These are phyloP conservation scores for Idaea aversata DNA, from an alignment of 2,888 invertebrate species.

Conservation along the genomic window DNA sequence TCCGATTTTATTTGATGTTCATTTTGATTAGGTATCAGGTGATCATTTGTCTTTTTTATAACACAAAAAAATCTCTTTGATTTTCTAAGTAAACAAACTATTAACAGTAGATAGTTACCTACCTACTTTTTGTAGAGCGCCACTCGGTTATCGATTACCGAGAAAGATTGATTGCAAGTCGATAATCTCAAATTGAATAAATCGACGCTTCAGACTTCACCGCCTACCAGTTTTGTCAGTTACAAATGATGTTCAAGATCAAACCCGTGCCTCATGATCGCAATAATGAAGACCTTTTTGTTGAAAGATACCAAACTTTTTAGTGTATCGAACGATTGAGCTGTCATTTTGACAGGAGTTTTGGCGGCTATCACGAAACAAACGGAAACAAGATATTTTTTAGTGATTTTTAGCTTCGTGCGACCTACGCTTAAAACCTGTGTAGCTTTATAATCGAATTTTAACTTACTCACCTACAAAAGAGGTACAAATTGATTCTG, in stretches of 20 bases:
- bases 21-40: no score
- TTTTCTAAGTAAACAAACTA: neutral
- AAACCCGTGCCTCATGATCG: neutral
- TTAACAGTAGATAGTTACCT: neutral
- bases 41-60: neutral
- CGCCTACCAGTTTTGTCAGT: conserved; percentile 37
- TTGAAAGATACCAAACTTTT: neutral
- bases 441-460: neutral
- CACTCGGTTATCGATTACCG: conserved; percentile 25
- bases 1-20: no score
- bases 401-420: neutral
- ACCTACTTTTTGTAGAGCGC: conserved; percentile 14
- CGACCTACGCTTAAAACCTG: neutral
- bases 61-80: neutral
- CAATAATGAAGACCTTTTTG: conserved; percentile 3
- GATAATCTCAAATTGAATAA: conserved; percentile 45
- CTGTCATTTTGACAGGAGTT: conserved; percentile 25
- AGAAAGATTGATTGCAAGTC: conserved; percentile 32
- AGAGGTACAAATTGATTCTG: no score
- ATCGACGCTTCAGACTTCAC: conserved; percentile 27
- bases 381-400: neutral
- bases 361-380: neutral
- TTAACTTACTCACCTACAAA: neutral
- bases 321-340: neutral
- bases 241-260: conserved; percentile 42